Evolutionary conservation across 2,888 invertebrate genomes (phyloP), one percentile per base, ranked within the genome.

Genomic region (Stenodema calcarata): DNA sequence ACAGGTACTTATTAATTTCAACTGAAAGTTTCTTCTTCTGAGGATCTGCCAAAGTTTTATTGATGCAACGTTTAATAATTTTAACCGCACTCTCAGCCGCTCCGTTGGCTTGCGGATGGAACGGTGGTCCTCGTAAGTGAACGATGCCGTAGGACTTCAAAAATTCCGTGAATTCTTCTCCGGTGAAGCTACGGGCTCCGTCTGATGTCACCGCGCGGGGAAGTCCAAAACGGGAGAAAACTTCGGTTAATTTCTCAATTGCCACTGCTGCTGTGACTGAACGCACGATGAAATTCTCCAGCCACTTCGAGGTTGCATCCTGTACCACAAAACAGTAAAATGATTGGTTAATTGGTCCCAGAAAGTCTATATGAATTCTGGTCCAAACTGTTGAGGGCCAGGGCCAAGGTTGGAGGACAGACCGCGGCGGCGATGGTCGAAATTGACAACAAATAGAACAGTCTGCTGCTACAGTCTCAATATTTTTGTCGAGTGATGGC

Each of bases 241-340:
- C n/a, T n/a, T n/a, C n/a, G n/a, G n/a, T n/a, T n/a, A n/a, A n/a
- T n/a, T n/a, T n/a, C n/a, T n/a, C n/a, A n/a, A n/a, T 35, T 35
- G 35, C 35, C 35, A 35, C 7, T 7, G 35, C 35, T 35, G 2
- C 35, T 35, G 35, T 7, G 7, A 35, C 35, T 35, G 4, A 35
- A n/a, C n/a, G n/a, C n/a, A n/a, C n/a, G n/a, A n/a, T n/a, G 35
- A 86, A 23, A 89, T 70, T 82, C n/a, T 86, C 86, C 14, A 81
- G 82, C 75, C 44, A 86, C 70, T 82, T 81, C 12, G 86, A 81
- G 3, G 54, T 54, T 11, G 86, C 30, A 82, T n/a, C 82, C 86
- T 16, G 11, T 82, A n/a, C n/a, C n/a, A n/a, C n/a, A 28, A 86
- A 86, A 82, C 81, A 35, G 44, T 41, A 81, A 80, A 35, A 14